Base-by-base conservation (phyloP, 2,888 invertebrate genomes). In the Elmis aenea region DNA sequence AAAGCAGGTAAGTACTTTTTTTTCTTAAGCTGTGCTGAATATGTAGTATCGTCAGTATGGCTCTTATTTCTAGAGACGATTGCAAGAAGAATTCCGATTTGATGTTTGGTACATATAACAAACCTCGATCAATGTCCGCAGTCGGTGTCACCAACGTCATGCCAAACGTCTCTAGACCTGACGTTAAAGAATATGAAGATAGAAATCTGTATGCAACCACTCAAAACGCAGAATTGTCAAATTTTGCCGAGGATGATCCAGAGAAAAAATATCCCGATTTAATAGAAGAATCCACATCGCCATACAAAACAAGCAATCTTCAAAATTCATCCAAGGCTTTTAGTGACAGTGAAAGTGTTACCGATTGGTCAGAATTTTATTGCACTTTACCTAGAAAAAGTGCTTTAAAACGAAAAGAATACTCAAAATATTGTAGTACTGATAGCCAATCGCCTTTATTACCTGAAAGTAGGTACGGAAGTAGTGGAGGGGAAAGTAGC, bases 381-480 rank as follows among this genome's bases (percentile, higher is more conserved):
- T 83, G 81, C 58, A 84, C 84, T n/a, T 71, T 84, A 49, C 83
- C 84, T 1, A 51, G 67, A 34, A 68, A 67, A 48, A 45, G 52
- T 13, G 54, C 54, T 11, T 51, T 60, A 14, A 39, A 53, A 15
- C 55, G 57, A 26, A 55, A 55, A 36, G 45, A 42, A 6, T 64
- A 67, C 44, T 54, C 69, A 21, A 51, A 61, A 23, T 67, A 67
- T 38, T 55, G 55, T 33, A 68, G 67, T 47, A 63, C 81, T 13
- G 85, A 85, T 52, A 85, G 85, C 54, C 83, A 85, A 52, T 83
- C 84, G 34, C 85, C 85, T 1, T 68, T 86, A 38, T 68, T 86
- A 40, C 70, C 75, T 8, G 80, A 79, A 53, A 73, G 82, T 45
- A 79, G 83, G 54, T 81, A 81, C 44, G 83, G 84, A 59, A 83